Conservation (phyloP, 2,113 vertebrate species). For the Cyrtonyx montezumae region DNA sequence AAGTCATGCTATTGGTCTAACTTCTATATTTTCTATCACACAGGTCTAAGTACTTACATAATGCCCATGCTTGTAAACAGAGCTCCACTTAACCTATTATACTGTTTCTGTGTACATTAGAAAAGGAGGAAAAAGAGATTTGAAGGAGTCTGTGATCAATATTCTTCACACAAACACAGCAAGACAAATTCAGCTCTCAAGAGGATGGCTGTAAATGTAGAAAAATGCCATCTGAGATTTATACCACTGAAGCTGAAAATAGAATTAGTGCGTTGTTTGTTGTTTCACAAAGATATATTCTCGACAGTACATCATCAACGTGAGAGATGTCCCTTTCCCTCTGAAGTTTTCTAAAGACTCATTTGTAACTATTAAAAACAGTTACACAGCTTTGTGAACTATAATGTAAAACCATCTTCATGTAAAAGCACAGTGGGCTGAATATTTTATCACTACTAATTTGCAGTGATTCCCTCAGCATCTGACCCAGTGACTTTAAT, state of each 20-base stretch:
- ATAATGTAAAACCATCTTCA: neutral
- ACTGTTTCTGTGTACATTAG: neutral
- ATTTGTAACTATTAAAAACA: neutral
- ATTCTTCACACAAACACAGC: neutral
- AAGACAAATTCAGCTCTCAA: neutral
- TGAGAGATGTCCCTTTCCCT: too few species aligned
- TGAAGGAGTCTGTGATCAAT: neutral
- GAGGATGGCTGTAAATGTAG: neutral
- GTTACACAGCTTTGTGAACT: neutral
- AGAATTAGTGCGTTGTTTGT: neutral
- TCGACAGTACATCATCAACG: neutral
- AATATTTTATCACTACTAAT: neutral
- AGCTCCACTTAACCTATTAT: neutral
- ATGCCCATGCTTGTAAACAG: neutral
- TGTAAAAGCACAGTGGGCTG: neutral
- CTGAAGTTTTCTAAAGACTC: neutral
- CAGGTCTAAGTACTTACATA: neutral
- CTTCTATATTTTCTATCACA: too few species aligned
- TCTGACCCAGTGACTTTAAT: neutral
- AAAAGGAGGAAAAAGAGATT: neutral
- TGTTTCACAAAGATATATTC: neutral
- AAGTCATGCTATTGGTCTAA: neutral
- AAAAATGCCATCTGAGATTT: neutral
- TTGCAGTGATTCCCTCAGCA: neutral
- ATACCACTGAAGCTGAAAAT: neutral